These are phyloP conservation scores for Forficula auricularia DNA, from an alignment of 1,140 invertebrate genomes.

Conservation along the genomic window DNA sequence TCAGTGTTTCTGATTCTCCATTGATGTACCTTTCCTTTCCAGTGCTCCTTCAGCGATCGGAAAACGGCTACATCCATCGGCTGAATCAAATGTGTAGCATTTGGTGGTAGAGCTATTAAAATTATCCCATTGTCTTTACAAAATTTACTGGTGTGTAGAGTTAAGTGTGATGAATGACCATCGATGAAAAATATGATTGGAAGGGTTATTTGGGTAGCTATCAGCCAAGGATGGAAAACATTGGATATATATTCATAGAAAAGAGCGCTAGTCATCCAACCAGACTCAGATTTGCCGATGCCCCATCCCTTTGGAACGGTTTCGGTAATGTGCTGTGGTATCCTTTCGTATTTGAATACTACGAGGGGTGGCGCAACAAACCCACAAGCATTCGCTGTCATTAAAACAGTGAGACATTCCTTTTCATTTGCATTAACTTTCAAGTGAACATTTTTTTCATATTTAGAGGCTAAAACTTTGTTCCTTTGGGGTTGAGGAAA, in stretches of 20 bases:
- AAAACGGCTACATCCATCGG: conserved; percentile 26
- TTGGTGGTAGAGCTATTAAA: conserved; percentile 24
- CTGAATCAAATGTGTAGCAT: conserved; percentile 27
- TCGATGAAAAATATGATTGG: conserved; percentile 24
- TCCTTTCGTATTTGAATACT: conserved; percentile 20
- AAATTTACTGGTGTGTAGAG: conserved; percentile 20
- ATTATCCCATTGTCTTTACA: conserved; percentile 23
- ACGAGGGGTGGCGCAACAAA: conserved; percentile 21
- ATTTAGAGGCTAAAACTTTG: conserved; percentile 19
- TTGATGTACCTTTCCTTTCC: conserved; percentile 16
- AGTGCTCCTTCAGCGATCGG: conserved; percentile 19
- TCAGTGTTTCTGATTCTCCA: conserved; percentile 3
- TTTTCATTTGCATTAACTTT: conserved; percentile 20
- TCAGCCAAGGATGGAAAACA: conserved; percentile 20
- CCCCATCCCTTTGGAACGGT: conserved; percentile 21
- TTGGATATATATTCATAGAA: conserved; percentile 20
- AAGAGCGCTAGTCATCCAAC: conserved; percentile 18
- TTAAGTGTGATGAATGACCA: conserved; percentile 25
- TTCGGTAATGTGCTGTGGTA: conserved; percentile 18
- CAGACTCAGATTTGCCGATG: conserved; percentile 21
- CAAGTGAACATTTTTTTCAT: conserved; percentile 19
- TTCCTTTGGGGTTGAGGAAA: conserved; percentile 16
- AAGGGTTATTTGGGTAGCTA: conserved; percentile 18
- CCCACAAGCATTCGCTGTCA: conserved; percentile 23
- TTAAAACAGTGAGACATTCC: conserved; percentile 21